Evolutionary conservation across 2,888 invertebrate species (phyloP).

Genomic region (Lacanobia oleracea): DNA sequence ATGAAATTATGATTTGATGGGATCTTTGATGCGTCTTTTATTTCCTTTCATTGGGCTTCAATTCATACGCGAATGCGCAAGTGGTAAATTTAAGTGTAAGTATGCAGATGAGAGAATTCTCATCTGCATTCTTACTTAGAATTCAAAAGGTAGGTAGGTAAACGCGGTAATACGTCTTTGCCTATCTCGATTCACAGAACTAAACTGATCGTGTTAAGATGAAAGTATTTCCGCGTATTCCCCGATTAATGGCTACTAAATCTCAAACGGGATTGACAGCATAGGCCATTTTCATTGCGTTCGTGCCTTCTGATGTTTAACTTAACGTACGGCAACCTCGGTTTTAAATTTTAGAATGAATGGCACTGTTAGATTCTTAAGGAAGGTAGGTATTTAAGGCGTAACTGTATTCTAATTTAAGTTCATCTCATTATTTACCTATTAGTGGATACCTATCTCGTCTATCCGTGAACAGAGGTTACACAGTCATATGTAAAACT

Average conservation of each 20-base stretch:
- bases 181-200: conserved; percentile 44
- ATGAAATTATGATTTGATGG: background rate
- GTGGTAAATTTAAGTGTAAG: too few species aligned
- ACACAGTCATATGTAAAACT: too few species aligned
- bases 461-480: too few species aligned
- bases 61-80: background rate
- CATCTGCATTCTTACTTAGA: conserved; percentile 3
- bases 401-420: too few species aligned
- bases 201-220: conserved; percentile 40
- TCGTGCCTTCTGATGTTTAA: conserved; percentile 14
- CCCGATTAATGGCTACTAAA: conserved; percentile 59
- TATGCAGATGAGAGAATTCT: background rate
- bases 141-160: background rate
- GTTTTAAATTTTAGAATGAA: background rate
- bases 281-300: conserved; percentile 30
- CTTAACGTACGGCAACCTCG: background rate
- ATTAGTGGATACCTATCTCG: too few species aligned
- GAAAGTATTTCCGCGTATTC: conserved; percentile 53
- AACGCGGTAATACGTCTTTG: conserved; percentile 25
- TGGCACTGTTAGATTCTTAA: background rate
- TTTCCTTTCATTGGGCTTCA: background rate
- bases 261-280: conserved; percentile 44
- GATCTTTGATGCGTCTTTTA: background rate
- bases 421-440: too few species aligned
- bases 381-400: too few species aligned